These are phyloP conservation scores for Fragum sueziense DNA, from an alignment of 2,888 invertebrate species.

Conservation along the genomic window DNA sequence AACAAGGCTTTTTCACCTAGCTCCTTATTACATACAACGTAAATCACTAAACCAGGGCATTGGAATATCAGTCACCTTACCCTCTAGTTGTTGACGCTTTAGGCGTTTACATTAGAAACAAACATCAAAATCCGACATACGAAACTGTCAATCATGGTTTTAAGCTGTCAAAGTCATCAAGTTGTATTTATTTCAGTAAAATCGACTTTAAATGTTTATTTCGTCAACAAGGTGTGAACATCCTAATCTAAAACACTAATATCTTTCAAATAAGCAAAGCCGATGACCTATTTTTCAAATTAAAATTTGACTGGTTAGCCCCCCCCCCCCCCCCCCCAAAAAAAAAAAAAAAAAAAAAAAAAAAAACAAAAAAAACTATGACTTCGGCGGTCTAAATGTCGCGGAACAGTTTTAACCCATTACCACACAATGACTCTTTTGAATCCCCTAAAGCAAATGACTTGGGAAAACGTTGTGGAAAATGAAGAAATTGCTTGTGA, in stretches of 20 bases:
- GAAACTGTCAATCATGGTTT: background rate
- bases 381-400: too few species aligned
- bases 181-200: background rate
- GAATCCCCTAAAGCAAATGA: too few species aligned
- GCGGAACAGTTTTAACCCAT: too few species aligned
- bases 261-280: background rate
- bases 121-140: background rate
- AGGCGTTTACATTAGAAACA: background rate
- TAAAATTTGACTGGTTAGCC: background rate
- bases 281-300: background rate
- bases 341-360: too few species aligned
- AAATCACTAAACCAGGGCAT: too few species aligned
- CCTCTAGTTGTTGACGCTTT: background rate
- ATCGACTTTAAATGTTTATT: background rate
- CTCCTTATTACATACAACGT: too few species aligned
- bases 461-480: too few species aligned
- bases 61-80: background rate
- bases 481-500: too few species aligned
- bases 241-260: background rate
- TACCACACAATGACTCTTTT: too few species aligned
- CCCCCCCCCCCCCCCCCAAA: too few species aligned
- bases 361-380: too few species aligned
- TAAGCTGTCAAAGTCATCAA: background rate
- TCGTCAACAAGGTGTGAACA: slow-evolving; percentile 7
- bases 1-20: too few species aligned